Percentiles rank a stretch among this genome's conserved stretches.
These are phyloP conservation scores for Gymnocheta viridis DNA, from an alignment of 2,888 invertebrate species.

Conservation along the genomic window DNA sequence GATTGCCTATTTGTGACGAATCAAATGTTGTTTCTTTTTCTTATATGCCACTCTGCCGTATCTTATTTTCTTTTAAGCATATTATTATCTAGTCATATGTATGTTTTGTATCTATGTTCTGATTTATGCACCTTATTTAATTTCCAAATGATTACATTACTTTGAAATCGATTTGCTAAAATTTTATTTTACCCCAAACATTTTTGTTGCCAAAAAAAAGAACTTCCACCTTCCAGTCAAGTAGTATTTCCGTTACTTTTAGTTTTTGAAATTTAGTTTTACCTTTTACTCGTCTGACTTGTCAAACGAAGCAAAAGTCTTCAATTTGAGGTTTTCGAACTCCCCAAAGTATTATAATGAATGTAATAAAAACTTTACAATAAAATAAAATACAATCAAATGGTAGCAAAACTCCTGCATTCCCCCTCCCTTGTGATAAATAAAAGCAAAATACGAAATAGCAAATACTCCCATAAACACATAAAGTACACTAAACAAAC, in stretches of 20 bases:
- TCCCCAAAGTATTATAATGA: conserved; percentile 68
- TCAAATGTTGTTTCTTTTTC: not conserved
- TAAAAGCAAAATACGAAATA: conserved; percentile 40
- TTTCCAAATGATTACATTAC: conserved; percentile 35
- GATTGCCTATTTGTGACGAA: not conserved
- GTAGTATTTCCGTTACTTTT: conserved; percentile 28
- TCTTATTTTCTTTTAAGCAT: not conserved
- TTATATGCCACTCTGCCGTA: not conserved
- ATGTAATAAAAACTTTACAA: conserved; percentile 67
- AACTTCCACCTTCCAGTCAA: not conserved
- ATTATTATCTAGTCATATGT: not conserved
- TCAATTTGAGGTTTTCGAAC: conserved; percentile 53
- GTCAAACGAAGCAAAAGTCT: conserved; percentile 43
- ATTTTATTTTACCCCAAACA: not conserved
- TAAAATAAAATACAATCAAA: conserved; percentile 62
- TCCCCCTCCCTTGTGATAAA: not conserved
- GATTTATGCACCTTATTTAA: conserved; percentile 21
- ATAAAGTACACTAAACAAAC: conserved; percentile 23
- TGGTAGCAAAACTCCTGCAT: conserved; percentile 12
- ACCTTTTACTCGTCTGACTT: conserved; percentile 35
- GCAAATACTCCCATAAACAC: conserved; percentile 47
- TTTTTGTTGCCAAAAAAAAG: not conserved
- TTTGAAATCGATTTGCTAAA: conserved; percentile 18
- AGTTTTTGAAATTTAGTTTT: conserved; percentile 3
- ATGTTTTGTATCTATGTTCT: not conserved